Conservation (phyloP, 92 coral and sea anemone genomes). For the Heteractis magnifica region DNA sequence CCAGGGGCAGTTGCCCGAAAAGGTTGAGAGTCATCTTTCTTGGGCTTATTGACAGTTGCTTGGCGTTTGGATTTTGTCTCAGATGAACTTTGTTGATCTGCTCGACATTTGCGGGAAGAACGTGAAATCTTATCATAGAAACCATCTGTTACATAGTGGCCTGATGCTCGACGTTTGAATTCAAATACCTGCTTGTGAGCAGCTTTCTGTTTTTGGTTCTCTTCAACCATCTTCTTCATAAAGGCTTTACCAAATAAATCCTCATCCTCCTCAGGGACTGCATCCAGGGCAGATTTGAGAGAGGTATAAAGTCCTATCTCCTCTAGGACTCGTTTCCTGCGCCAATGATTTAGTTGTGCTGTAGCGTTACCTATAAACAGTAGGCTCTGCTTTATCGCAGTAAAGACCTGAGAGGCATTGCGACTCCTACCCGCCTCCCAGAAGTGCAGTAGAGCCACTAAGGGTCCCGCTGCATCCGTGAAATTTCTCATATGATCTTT, state of each 20-base stretch:
- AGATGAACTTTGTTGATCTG: background rate
- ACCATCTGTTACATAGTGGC: background rate
- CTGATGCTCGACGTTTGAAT: constrained; percentile 12
- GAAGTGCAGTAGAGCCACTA: constrained; percentile 1
- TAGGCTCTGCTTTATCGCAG: constrained; percentile 12
- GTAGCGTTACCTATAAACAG: constrained; percentile 15
- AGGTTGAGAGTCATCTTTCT: too few species aligned
- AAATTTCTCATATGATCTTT: background rate
- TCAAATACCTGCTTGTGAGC: constrained; percentile 16
- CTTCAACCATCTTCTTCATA: constrained; percentile 15
- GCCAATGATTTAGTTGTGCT: constrained; percentile 15
- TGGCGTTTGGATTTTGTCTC: background rate
- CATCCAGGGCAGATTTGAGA: background rate
- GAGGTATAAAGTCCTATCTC: background rate
- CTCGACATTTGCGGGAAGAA: constrained; percentile 5
- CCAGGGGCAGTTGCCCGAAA: too few species aligned
- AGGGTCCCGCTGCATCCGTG: constrained; percentile 4
- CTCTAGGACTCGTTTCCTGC: constrained; percentile 13
- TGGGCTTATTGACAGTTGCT: too few species aligned
- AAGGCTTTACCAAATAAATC: background rate
- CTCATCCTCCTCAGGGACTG: constrained; percentile 3
- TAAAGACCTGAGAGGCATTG: background rate
- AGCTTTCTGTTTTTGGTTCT: constrained; percentile 9
- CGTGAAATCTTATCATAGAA: background rate
- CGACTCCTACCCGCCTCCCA: constrained; percentile 6